Conservation (phyloP, 2,113 vertebrate species). For the Gallinago paraguaiae region DNA sequence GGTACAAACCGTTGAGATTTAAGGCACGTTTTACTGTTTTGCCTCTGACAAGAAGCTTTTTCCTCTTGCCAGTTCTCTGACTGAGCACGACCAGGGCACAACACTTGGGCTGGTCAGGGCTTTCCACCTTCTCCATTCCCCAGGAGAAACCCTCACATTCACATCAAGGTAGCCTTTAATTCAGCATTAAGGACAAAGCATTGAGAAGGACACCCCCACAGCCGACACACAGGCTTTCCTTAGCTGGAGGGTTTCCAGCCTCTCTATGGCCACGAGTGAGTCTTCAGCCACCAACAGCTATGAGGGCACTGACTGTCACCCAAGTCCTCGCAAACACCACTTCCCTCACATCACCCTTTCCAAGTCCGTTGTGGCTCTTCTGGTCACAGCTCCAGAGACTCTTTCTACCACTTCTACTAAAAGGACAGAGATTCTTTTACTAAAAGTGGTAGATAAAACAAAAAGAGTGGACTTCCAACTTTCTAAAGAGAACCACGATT, state of each 20-base stretch:
- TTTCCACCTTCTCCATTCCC: background rate
- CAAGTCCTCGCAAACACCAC: background rate
- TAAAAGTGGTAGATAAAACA: background rate
- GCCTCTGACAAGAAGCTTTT: background rate
- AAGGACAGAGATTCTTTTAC: background rate
- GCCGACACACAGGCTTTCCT: fast-evolving
- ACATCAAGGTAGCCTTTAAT: background rate
- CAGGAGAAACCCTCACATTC: background rate
- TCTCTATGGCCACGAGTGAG: fast-evolving
- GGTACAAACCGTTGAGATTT: background rate
- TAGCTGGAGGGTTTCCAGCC: background rate
- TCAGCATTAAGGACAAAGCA: background rate
- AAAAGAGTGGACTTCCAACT: background rate
- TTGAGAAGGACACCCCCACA: background rate
- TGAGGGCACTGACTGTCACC: fast-evolving
- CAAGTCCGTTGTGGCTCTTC: background rate
- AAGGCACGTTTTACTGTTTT: background rate
- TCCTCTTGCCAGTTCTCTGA: background rate
- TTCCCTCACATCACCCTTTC: background rate
- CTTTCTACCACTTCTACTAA: background rate
- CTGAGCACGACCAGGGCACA: fast-evolving
- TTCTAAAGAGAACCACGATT: background rate
- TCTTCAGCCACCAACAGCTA: background rate
- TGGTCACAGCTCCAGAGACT: background rate
- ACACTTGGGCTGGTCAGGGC: background rate